These are phyloP conservation scores for Brachirus orientalis DNA, from an alignment of 2,113 vertebrate genomes.

Conservation along the genomic window DNA sequence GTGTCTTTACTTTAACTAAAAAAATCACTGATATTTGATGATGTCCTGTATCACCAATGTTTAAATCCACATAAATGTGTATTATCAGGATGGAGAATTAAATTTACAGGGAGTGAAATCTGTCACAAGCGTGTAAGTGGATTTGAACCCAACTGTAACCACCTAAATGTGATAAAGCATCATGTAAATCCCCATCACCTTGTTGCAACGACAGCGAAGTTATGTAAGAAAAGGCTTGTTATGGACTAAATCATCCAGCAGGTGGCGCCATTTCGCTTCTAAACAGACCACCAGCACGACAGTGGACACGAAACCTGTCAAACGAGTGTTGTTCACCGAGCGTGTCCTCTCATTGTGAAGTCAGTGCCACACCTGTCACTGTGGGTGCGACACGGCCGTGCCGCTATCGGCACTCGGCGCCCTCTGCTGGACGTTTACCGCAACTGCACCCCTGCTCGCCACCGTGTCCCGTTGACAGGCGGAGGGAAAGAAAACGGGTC, in stretches of 20 bases:
- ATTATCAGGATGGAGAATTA: too few relatives aligned
- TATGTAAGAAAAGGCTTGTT: background rate
- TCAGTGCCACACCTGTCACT: constrained; percentile 4
- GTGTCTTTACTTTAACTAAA: too few relatives aligned
- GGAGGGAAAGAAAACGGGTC: constrained; percentile 22
- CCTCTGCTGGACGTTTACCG: constrained; percentile 15
- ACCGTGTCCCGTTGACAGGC: constrained; percentile 25
- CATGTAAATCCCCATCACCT: too few relatives aligned
- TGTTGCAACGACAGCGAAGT: too few relatives aligned
- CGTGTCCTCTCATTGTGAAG: background rate
- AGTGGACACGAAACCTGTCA: constrained; percentile 17
- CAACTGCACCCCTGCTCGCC: constrained; percentile 16
- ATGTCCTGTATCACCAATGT: too few relatives aligned
- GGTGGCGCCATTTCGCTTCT: constrained; percentile 35
- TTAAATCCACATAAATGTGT: too few relatives aligned
- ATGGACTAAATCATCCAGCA: constrained; percentile 23
- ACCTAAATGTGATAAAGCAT: too few relatives aligned
- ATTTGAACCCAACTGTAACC: too few relatives aligned
- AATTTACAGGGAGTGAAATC: too few relatives aligned
- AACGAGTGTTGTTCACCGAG: constrained; percentile 10
- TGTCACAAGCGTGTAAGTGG: too few relatives aligned
- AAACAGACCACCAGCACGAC: background rate
- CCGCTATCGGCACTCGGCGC: constrained; percentile 17
- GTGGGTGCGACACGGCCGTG: constrained; percentile 8
- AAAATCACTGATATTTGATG: too few relatives aligned